Conservation (phyloP, 2,888 invertebrate species). For the Lordiphosa andalusiaca region DNA sequence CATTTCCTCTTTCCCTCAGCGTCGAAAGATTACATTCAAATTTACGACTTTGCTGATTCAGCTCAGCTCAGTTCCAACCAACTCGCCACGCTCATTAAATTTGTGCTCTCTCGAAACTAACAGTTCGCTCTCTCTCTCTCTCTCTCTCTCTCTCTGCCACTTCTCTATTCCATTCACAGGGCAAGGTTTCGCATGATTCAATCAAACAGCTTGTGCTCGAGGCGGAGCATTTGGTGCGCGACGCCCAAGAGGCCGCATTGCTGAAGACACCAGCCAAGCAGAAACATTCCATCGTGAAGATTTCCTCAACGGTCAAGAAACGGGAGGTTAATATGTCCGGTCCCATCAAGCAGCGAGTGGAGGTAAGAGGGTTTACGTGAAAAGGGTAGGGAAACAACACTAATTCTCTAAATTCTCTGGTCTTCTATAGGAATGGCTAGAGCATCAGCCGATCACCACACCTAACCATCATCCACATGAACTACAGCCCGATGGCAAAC, state of each 20-base stretch:
- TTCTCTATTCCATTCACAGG: slow-evolving; percentile 45
- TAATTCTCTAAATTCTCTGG: background rate
- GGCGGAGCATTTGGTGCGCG: slow-evolving; percentile 89
- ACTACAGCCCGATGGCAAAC: slow-evolving; percentile 38
- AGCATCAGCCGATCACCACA: slow-evolving; percentile 77
- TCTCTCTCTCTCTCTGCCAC: slow-evolving; percentile 19
- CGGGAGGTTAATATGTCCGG: slow-evolving; percentile 78
- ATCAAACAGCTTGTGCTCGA: slow-evolving; percentile 89
- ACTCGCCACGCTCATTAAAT: slow-evolving; percentile 63
- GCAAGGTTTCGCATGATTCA: slow-evolving; percentile 82
- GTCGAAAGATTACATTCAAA: slow-evolving; percentile 1
- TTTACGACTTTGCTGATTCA: slow-evolving; percentile 22
- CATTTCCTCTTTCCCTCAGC: slow-evolving; percentile 3
- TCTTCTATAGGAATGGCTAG: slow-evolving; percentile 77
- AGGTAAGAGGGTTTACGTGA: too few relatives aligned
- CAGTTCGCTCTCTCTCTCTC: slow-evolving; percentile 24
- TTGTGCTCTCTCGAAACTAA: slow-evolving; percentile 15
- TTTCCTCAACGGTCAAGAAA: slow-evolving; percentile 79
- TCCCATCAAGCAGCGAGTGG: slow-evolving; percentile 79
- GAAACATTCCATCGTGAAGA: slow-evolving; percentile 78
- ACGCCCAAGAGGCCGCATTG: slow-evolving; percentile 75
- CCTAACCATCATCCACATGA: slow-evolving; percentile 40
- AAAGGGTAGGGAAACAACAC: too few relatives aligned
- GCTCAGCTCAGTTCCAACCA: slow-evolving; percentile 38
- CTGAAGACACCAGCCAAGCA: slow-evolving; percentile 79